Conservation (phyloP, 2,797 vertebrate genomes). For the Percopsis omiscomaycus region DNA sequence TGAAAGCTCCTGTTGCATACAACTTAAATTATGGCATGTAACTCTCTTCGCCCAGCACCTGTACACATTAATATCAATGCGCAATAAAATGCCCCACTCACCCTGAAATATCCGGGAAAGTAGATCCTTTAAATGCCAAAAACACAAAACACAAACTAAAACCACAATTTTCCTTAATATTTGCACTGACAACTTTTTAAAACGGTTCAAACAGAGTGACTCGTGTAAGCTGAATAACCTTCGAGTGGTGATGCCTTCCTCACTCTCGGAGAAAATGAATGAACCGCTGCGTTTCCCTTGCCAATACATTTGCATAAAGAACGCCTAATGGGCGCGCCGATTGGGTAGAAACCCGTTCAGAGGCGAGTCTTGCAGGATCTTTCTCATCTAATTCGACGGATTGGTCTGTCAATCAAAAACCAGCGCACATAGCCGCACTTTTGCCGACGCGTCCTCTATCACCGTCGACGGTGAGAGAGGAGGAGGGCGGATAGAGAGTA, state of each 20-base stretch:
- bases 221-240: slow-evolving; percentile 53
- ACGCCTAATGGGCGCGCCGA: slow-evolving; percentile 47
- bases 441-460: slow-evolving; percentile 25
- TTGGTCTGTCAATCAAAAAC: slow-evolving; percentile 50
- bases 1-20: slow-evolving; percentile 14
- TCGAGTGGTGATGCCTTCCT: slow-evolving; percentile 32
- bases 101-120: slow-evolving; percentile 48
- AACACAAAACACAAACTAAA: background rate
- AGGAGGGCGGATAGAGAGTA: background rate
- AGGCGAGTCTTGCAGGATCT: background rate
- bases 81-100: slow-evolving; percentile 39
- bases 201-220: slow-evolving; percentile 35
- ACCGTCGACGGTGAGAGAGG: background rate
- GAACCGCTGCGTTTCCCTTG: slow-evolving; percentile 76
- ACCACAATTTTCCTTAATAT: slow-evolving; percentile 2
- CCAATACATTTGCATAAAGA: slow-evolving; percentile 73
- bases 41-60: slow-evolving; percentile 8
- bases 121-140: slow-evolving; percentile 28
- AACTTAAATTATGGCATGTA: background rate
- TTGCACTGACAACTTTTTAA: slow-evolving; percentile 27
- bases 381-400: slow-evolving; percentile 50
- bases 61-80: slow-evolving; percentile 17
- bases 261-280: slow-evolving; percentile 72
- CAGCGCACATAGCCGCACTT: background rate
- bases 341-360: slow-evolving; percentile 29